Evolutionary conservation across 2,888 invertebrate species (phyloP), one percentile per base, ranked within the genome.

Genomic region (Camptogramma bilineatum): DNA sequence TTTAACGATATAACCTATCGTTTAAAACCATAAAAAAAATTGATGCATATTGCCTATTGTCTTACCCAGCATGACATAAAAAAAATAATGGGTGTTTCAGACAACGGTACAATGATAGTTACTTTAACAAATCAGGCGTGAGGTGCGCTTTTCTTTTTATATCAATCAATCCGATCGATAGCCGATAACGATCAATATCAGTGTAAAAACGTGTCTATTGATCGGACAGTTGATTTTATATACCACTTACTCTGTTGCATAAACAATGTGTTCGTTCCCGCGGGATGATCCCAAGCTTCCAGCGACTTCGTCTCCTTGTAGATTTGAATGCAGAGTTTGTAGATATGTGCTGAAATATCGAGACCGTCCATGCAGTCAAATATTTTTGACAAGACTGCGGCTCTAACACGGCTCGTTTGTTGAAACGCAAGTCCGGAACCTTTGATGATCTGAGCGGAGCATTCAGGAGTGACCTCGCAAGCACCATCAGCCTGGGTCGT

Each of bases 281-380:
- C 78, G 0, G 93, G 93, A 70, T 91, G 84, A 58, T 91, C 83
- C 93, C 93, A 93, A 4, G 88, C 84, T 73, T 93, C 93, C 4
- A 93, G 70, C 0, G 93, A 92, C 67, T 91, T 92, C 0, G 93
- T 77, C 73, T 93, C 93, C 66, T 92, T 93, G 62, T 93, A 92
- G 34, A 90, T 84, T 67, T 92, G 91, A 60, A 91, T 89, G 72
- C 93, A 93, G 0, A 91, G 78, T 70, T 91, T 92, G 71, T 92
- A 92, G 63, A 93, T 90, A 28, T 88, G 85, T 0, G 93, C 91
- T 0, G 83, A 72, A 0, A 91, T 68, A 61, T 93, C 93, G 1
- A 87, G 65, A 7, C 84, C 86, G 51, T 91, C 91, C 80, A 91
- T 82, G 62, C 92, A 93, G 52, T 92, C 91, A 59, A 93, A 93